phyloP scores from a whole-genome alignment of 2,888 invertebrate species.

The Oxycera nigricornis region DNA sequence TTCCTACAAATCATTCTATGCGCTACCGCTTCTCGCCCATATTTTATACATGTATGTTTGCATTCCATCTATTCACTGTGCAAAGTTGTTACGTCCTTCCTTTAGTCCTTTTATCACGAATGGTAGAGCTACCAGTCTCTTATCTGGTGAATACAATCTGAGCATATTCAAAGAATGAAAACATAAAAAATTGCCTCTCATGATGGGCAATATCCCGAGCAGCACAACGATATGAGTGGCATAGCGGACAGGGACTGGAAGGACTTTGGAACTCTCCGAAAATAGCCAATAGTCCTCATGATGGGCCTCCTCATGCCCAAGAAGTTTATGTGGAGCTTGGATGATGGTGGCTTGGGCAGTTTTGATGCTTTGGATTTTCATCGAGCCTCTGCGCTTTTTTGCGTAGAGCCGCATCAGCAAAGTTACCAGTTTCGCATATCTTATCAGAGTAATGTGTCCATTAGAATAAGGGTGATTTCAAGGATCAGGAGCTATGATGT shows the following conservation, averaged over 20 bases:
- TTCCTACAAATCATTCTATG: background rate
- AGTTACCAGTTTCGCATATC: conserved; percentile 45
- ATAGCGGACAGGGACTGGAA: background rate
- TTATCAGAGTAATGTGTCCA: conserved; percentile 46
- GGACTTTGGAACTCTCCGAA: conserved; percentile 5
- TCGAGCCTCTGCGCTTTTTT: background rate
- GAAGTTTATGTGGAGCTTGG: background rate
- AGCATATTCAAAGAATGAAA: conserved; percentile 47
- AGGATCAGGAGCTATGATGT: conserved; percentile 40
- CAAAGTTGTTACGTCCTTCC: background rate
- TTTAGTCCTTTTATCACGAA: conserved; percentile 41
- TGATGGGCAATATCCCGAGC: conserved; percentile 42
- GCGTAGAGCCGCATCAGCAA: conserved; percentile 29
- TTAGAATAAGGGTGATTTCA: conserved; percentile 36
- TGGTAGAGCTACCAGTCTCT: conserved; percentile 21
- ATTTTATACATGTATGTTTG: conserved; percentile 42
- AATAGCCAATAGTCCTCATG: conserved; percentile 25
- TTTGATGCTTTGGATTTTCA: conserved; percentile 28
- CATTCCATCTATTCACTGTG: conserved; percentile 17
- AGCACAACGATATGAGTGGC: background rate
- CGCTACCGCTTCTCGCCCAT: conserved; percentile 23
- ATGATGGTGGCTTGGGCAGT: background rate
- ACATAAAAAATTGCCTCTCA: conserved; percentile 48
- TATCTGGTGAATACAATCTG: conserved; percentile 44
- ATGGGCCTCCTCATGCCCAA: background rate